A percentile compares a stretch with the other conserved stretches of the same genome.
Conservation (phyloP, 2,797 vertebrate genomes). For the Phataginus tricuspis region DNA sequence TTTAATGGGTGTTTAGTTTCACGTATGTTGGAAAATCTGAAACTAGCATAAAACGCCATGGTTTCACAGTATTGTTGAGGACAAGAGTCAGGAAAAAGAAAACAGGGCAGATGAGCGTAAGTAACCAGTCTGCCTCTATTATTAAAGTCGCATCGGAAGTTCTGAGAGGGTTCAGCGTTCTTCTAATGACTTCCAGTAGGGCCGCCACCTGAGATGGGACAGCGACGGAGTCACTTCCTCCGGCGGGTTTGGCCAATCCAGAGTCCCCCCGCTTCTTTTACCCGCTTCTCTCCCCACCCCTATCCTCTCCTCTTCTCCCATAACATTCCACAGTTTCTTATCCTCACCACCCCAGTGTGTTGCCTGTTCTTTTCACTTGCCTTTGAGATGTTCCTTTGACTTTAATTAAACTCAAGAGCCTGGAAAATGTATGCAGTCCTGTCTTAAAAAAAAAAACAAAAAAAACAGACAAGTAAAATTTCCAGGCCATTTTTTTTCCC, state of each 20-base stretch:
- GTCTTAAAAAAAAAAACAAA: conserved; percentile 63
- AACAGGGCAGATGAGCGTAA: neutral
- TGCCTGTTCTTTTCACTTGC: conserved; percentile 42
- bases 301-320: neutral
- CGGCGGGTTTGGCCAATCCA: neutral
- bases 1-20: neutral
- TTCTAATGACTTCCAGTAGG: neutral
- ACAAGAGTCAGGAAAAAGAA: neutral
- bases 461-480: conserved; percentile 37
- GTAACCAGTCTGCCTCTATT: neutral
- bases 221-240: neutral
- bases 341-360: neutral
- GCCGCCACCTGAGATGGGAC: neutral
- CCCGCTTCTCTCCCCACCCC: fast-evolving
- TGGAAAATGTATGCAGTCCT: conserved; percentile 69
- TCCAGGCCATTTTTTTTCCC: neutral
- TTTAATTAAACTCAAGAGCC: conserved; percentile 78
- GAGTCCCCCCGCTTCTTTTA: no score
- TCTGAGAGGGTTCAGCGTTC: neutral
- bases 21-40: neutral
- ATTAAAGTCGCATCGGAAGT: neutral
- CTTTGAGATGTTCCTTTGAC: conserved; percentile 78
- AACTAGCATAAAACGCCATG: neutral
- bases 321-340: neutral
- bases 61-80: neutral